phyloP scores from a whole-genome alignment of 2,888 invertebrate species.

The Melanostoma scalare region DNA sequence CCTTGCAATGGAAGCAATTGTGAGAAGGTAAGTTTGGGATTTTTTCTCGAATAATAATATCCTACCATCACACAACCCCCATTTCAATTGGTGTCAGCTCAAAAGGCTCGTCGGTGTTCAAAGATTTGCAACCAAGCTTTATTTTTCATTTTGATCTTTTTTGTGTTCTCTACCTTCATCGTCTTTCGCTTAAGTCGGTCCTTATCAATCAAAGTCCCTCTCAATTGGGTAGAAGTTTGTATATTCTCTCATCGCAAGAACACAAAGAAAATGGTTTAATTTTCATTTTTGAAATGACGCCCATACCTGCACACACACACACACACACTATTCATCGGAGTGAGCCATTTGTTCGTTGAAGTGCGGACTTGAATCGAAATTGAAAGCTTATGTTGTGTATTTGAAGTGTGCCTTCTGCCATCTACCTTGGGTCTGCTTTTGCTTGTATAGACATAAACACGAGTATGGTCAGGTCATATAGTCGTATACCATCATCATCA shows the following conservation, averaged over 20 bases:
- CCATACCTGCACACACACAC: background rate
- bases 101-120: constrained; percentile 19
- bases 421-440: constrained; percentile 1
- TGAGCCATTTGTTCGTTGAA: constrained; percentile 57
- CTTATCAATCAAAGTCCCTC: constrained; percentile 48
- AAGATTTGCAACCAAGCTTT: constrained; percentile 42
- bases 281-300: constrained; percentile 28
- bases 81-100: constrained; percentile 40
- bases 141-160: constrained; percentile 14
- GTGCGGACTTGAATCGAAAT: constrained; percentile 58
- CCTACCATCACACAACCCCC: background rate
- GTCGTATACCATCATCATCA: background rate
- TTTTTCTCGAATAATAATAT: constrained; percentile 18
- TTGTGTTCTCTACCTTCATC: background rate
- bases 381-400: constrained; percentile 63
- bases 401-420: constrained; percentile 16
- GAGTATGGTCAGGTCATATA: no score
- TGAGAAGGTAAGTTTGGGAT: background rate
- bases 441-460: background rate
- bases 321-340: background rate
- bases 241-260: constrained; percentile 40
- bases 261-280: constrained; percentile 58
- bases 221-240: constrained; percentile 55
- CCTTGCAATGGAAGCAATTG: no score
- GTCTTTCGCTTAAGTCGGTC: constrained; percentile 2